Evolutionary conservation across 2,888 invertebrate genomes (phyloP), one percentile per base, ranked within the genome.

Genomic region (Polyploca ridens): DNA sequence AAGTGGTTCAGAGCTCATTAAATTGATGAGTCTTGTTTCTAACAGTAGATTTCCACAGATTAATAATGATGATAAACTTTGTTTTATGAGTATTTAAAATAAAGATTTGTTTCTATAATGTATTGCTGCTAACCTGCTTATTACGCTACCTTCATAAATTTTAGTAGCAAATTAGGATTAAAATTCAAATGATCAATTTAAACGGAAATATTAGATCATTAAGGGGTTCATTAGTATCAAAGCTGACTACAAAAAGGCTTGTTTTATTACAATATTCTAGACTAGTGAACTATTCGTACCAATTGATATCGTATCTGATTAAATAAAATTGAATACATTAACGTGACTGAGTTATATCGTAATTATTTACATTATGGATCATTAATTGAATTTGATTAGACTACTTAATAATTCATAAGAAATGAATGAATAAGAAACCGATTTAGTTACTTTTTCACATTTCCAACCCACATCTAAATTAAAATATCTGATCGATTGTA

Each of bases 51-150:
- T 46, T 49, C 5, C 10, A 59, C 2, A 60, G 27, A 14, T n/a
- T 35, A 59, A 14, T 57, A 62, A 74, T 64, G 54, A 54, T 57
- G 27, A 58, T 64, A 65, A 49, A 57, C 16, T 61, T 58, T 58
- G 49, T 10, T 54, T 54, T 19, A 54, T 10, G 16, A 54, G 19
- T 49, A 16, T 54, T 54, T 19, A 54, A n/a, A 54, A 19, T 1
- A 19, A 19, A 3, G 16, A 19, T 54, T 54, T 54, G 6, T 19
- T 19, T 54, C 1, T 10, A 54, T 54, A 10, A 49, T 54, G 27
- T 27, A 54, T 19, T 54, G 19, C 54, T 54, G 3, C 19, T 19
- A 54, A 19, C 6, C 5, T 19, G 41, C n/a, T 46, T 10, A 10
- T 19, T n/a, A 46, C 46, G 14, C 4, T 27, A 27, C 27, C 2